These are phyloP conservation scores for Molorchus minor DNA, from an alignment of 2,888 invertebrate genomes.

Conservation along the genomic window DNA sequence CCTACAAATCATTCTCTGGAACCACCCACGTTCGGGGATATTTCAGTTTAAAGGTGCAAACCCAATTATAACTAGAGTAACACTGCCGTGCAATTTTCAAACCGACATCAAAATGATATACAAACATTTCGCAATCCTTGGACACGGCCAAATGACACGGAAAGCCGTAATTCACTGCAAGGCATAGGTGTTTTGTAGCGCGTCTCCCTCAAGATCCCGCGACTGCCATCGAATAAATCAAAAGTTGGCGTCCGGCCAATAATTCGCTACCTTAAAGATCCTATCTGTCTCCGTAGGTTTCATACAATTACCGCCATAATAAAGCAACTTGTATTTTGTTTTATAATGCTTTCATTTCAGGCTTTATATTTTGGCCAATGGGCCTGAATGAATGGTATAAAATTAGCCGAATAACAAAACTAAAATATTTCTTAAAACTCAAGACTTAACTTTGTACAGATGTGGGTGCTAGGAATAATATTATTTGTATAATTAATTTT, in stretches of 20 bases:
- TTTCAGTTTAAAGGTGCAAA: constrained; percentile 52
- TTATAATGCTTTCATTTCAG: no score
- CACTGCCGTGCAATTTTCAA: constrained; percentile 53
- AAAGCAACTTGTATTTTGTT: no score
- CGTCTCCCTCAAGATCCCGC: constrained; percentile 56
- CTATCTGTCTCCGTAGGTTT: constrained; percentile 35
- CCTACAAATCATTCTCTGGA: constrained; percentile 25
- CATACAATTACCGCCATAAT: constrained; percentile 28
- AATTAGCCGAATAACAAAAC: no score
- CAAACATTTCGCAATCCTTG: constrained; percentile 58
- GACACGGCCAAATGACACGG: constrained; percentile 59
- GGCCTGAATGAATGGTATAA: no score
- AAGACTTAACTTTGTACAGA: no score
- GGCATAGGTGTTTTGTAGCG: constrained; percentile 58
- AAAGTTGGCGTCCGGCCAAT: constrained; percentile 54
- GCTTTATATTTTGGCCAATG: no score
- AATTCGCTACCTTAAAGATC: constrained; percentile 34
- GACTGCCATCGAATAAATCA: constrained; percentile 58
- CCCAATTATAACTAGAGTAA: constrained; percentile 55
- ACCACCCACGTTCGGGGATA: constrained; percentile 48
- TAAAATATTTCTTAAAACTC: no score
- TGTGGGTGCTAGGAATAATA: no score
- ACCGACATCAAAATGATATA: constrained; percentile 57
- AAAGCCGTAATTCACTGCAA: constrained; percentile 55
- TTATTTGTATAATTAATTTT: no score